A percentile compares a stretch with the other conserved stretches of the same genome.
phyloP scores from a whole-genome alignment of 2,797 vertebrate species.

The Sciurus vulgaris region DNA sequence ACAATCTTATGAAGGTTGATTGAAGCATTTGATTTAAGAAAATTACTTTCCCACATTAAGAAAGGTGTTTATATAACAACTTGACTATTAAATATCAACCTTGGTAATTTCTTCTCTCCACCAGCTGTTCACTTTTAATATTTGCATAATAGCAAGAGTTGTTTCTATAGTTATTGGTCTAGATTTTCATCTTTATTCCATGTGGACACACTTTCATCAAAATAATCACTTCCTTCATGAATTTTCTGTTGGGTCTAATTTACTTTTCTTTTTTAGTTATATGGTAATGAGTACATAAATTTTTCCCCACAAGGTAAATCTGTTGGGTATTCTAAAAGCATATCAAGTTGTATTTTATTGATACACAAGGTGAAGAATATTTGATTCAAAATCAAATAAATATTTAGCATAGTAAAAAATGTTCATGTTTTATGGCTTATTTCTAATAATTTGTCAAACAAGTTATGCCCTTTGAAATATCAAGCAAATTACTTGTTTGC shows the following conservation, averaged over 20 bases:
- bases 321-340: neutral
- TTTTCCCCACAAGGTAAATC: neutral
- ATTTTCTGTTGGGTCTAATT: conserved; percentile 55
- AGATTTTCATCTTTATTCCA: conserved; percentile 63
- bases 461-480: neutral
- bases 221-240: conserved; percentile 47
- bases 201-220: conserved; percentile 33
- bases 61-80: conserved; percentile 77
- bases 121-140: conserved; percentile 79
- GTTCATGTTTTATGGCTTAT: neutral
- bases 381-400: conserved; percentile 43
- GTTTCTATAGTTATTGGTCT: conserved; percentile 59
- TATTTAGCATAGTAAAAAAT: neutral
- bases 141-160: conserved; percentile 76
- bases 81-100: conserved; percentile 73
- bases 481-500: neutral
- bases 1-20: conserved; percentile 63
- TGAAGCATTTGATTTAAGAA: conserved; percentile 68
- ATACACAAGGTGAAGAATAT: neutral
- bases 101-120: conserved; percentile 73
- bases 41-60: conserved; percentile 65
- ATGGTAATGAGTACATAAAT: conserved; percentile 46
- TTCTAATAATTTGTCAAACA: neutral
- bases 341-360: neutral
- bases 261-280: conserved; percentile 56